phyloP scores from a whole-genome alignment of 2,888 invertebrate species.

The Calliopum simillimum region DNA sequence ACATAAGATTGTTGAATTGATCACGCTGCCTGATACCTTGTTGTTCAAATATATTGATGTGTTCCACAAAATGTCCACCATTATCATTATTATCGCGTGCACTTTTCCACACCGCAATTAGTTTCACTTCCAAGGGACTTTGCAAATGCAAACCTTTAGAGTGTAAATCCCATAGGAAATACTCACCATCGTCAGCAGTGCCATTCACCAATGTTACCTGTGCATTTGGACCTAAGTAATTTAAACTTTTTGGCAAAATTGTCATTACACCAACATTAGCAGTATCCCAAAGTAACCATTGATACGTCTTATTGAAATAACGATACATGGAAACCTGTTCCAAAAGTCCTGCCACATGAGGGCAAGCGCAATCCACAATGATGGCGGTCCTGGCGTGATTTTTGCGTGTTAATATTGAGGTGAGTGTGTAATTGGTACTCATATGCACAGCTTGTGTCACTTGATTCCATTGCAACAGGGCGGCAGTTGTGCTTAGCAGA shows the following conservation, averaged over 20 bases:
- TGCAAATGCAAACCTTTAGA: slow-evolving; percentile 61
- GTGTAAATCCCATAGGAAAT: slow-evolving; percentile 57
- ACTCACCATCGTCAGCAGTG: slow-evolving; percentile 34
- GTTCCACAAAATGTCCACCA: slow-evolving; percentile 37
- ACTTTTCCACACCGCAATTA: slow-evolving; percentile 46
- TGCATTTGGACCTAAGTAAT: slow-evolving; percentile 60
- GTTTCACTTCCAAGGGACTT: slow-evolving; percentile 49
- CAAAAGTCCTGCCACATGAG: slow-evolving; percentile 44
- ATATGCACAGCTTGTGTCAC: slow-evolving; percentile 47
- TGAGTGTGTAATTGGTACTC: slow-evolving; percentile 43
- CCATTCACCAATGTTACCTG: slow-evolving; percentile 59
- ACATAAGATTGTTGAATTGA: slow-evolving; percentile 55
- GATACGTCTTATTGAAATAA: slow-evolving; percentile 63
- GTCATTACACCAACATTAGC: slow-evolving; percentile 42
- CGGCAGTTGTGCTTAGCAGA: slow-evolving; percentile 20
- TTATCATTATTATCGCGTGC: background rate
- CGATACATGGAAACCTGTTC: slow-evolving; percentile 48
- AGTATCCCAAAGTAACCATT: slow-evolving; percentile 60
- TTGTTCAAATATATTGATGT: slow-evolving; percentile 49
- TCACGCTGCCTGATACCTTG: slow-evolving; percentile 54
- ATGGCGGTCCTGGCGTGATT: slow-evolving; percentile 53
- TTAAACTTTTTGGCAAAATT: slow-evolving; percentile 46
- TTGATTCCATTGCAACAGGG: slow-evolving; percentile 49
- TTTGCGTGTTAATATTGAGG: slow-evolving; percentile 44
- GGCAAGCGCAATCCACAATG: slow-evolving; percentile 55